Evolutionary conservation across 2,797 vertebrate species (phyloP).

Genomic region (Danionella dracula): DNA sequence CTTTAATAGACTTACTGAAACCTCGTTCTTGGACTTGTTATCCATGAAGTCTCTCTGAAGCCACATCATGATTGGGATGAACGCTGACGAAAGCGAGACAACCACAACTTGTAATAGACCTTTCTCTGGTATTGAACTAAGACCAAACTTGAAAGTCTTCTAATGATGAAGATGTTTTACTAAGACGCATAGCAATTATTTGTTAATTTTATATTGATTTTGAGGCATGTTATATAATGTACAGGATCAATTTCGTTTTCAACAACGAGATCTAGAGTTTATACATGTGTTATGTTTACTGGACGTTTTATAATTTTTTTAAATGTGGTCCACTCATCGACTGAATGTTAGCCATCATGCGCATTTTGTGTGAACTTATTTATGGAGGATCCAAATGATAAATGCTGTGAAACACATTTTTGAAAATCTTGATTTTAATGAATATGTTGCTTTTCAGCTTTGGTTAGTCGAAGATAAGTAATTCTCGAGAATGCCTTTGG

Average conservation of each 20-base stretch:
- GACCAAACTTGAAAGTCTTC: conserved; percentile 1
- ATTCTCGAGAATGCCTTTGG: too few species aligned
- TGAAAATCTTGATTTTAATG: too few species aligned
- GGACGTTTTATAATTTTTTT: background rate
- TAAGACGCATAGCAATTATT: background rate
- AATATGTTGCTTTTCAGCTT: too few species aligned
- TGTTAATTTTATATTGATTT: background rate
- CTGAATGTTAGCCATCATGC: too few species aligned
- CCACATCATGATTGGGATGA: conserved; percentile 27
- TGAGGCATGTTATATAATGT: background rate
- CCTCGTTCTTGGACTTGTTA: conserved; percentile 92
- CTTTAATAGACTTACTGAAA: conserved; percentile 80
- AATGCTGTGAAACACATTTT: too few species aligned
- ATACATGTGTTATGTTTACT: background rate
- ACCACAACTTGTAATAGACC: too few species aligned
- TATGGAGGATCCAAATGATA: too few species aligned
- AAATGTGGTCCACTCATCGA: too few species aligned
- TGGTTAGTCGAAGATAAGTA: too few species aligned
- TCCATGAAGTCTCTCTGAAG: conserved; percentile 38
- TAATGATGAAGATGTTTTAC: background rate
- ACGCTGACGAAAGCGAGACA: background rate
- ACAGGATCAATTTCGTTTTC: background rate
- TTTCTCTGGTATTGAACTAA: conserved; percentile 41
- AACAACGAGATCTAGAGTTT: too few species aligned
- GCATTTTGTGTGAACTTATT: too few species aligned